phyloP scores from a whole-genome alignment of 2,797 vertebrate genomes.

The Vultur gryphus region DNA sequence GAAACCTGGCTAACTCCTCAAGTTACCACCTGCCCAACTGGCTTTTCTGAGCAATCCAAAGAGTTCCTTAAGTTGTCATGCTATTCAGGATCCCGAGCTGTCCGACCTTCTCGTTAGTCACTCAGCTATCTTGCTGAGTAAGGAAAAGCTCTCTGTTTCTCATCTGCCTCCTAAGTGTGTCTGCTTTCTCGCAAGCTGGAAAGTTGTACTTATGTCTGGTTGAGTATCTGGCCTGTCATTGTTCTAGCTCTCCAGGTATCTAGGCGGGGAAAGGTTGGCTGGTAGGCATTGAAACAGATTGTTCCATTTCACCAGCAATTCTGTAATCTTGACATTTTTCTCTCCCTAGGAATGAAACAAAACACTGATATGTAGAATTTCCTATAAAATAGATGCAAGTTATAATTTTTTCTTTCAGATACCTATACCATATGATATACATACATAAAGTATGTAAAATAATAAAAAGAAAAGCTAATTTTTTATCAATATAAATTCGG shows the following conservation, averaged over 20 bases:
- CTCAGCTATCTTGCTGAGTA: neutral
- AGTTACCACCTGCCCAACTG: neutral
- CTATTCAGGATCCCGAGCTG: neutral
- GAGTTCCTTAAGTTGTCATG: neutral
- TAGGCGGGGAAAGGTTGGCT: neutral
- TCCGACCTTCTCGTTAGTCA: neutral
- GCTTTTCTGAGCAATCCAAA: neutral
- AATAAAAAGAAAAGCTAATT: neutral
- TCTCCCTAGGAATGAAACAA: neutral
- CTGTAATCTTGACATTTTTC: neutral
- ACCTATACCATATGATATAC: neutral
- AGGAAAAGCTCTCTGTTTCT: neutral
- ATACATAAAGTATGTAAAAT: neutral
- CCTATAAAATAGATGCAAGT: neutral
- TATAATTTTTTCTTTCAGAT: neutral
- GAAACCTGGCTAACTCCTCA: neutral
- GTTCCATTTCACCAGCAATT: neutral
- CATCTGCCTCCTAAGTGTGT: neutral
- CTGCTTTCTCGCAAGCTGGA: neutral
- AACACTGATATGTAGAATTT: neutral
- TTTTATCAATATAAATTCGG: neutral
- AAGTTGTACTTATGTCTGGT: neutral
- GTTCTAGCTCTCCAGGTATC: neutral
- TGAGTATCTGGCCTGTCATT: neutral
- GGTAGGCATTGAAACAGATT: neutral